Base-by-base conservation (phyloP, 2,888 invertebrate genomes). In the Therioaphis trifolii region DNA sequence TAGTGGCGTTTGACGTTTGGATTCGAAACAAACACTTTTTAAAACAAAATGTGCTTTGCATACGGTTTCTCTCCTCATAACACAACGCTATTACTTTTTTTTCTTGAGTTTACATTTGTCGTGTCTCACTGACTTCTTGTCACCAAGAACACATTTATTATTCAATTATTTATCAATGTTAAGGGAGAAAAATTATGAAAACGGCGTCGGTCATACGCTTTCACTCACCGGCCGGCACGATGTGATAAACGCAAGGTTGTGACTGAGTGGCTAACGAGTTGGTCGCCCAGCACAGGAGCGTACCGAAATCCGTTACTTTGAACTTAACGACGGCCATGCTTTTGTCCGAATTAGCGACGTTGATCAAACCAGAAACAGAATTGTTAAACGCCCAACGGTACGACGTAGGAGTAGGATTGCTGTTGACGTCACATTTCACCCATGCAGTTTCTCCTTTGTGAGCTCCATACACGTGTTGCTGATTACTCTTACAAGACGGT, bases 381-480 rank as follows among this genome's bases (percentile, higher is more conserved):
- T 89, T 89, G 86, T 89, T 89, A 87, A 89, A 88, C 74, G 87
- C 87, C 89, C 89, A 89, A 43, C 87, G 87, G 86, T 88, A 89
- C 69, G 86, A 85, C 2, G 86, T 85, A 52, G 87, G 88, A 21
- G 87, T 86, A 0, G 90, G 90, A 86, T 89, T 88, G 71, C 89
- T 88, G 84, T 89, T 88, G 12, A 90, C 89, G 71, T 88, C 84
- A 49, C 87, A 87, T 4, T 84, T 86, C 21, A 87, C 84, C 14
- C 84, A 82, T 4, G 86, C 85, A 12, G 84, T 85, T 79, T 86
- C 87, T 52, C 86, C 85, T 18, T 86, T 84, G 15, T 86, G 86
- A 4, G 86, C 86, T 15, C 87, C 87, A 74, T 86, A 87, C 2
- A 87, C 86, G 4, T 85, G 85, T 78, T 87, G 87, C 68, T 87